Conservation (phyloP, 1,140 invertebrate species). For the Bathynomus jamesi region DNA sequence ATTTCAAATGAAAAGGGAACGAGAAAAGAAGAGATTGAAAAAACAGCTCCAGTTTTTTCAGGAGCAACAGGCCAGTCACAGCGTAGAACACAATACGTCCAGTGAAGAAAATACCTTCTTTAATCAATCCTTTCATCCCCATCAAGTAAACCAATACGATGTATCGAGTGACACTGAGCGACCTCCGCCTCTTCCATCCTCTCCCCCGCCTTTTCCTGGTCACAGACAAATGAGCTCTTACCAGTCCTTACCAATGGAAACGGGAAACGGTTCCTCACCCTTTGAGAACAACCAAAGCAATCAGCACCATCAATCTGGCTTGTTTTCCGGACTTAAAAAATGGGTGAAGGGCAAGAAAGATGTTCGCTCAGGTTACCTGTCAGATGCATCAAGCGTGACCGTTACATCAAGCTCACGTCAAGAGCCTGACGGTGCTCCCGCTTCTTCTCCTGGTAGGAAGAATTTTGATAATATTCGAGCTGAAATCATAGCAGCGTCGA, state of each 20-base stretch:
- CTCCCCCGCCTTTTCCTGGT: neutral
- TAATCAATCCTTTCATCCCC: too few species aligned
- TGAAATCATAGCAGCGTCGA: slow-evolving; percentile 23
- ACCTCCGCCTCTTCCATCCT: neutral
- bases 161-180: neutral
- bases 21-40: slow-evolving; percentile 15
- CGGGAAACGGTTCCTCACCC: neutral
- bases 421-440: slow-evolving; percentile 30
- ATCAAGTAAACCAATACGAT: slow-evolving; percentile 1
- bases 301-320: neutral
- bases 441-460: slow-evolving; percentile 20
- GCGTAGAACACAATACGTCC: too few species aligned
- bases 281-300: neutral
- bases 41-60: slow-evolving; percentile 10
- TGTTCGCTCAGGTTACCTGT: slow-evolving; percentile 8
- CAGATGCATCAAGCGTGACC: slow-evolving; percentile 14
- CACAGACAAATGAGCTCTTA: neutral
- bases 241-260: neutral
- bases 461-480: slow-evolving; percentile 14
- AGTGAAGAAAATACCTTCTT: too few species aligned
- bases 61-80: slow-evolving; percentile 12
- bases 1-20: slow-evolving; percentile 10
- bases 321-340: slow-evolving; percentile 28
- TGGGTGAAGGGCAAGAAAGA: neutral
- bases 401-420: slow-evolving; percentile 19